Conservation (phyloP, 2,888 invertebrate genomes). For the Psylliodes chrysocephalus region DNA sequence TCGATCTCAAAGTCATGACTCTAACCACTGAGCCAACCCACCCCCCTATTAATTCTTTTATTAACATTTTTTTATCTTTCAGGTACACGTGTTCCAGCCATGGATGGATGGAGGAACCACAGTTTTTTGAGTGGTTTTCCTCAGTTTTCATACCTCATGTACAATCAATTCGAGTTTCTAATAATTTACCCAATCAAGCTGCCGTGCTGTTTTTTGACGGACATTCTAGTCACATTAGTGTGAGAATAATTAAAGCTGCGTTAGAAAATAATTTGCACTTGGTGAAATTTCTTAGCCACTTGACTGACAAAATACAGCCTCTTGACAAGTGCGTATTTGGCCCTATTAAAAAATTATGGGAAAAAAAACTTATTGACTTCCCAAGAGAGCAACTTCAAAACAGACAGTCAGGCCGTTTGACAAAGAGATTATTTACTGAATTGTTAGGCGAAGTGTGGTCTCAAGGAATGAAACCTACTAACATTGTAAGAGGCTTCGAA, state of each 20-base stretch:
- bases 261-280: conserved; percentile 29
- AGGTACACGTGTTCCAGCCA: conserved; percentile 11
- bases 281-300: conserved; percentile 36
- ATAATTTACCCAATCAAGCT: not conserved
- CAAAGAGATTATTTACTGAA: conserved; percentile 7
- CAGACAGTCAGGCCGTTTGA: conserved; percentile 8
- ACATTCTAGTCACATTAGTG: conserved; percentile 30
- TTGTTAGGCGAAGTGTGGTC: conserved; percentile 12
- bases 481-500: conserved; percentile 37
- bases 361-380: conserved; percentile 8
- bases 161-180: conserved; percentile 1
- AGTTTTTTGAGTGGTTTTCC: conserved; percentile 19
- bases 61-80: conserved; percentile 5
- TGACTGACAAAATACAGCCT: no score
- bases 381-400: conserved; percentile 8
- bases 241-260: conserved; percentile 29
- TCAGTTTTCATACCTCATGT: conserved; percentile 9
- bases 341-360: conserved; percentile 12
- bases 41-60: no score
- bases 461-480: conserved; percentile 8
- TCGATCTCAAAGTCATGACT: no score
- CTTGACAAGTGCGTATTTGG: conserved; percentile 18
- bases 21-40: no score
- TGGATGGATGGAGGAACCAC: conserved; percentile 25
- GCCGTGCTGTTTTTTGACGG: conserved; percentile 30